Conservation (phyloP, 2,113 vertebrate genomes). For the Tapirus terrestris region DNA sequence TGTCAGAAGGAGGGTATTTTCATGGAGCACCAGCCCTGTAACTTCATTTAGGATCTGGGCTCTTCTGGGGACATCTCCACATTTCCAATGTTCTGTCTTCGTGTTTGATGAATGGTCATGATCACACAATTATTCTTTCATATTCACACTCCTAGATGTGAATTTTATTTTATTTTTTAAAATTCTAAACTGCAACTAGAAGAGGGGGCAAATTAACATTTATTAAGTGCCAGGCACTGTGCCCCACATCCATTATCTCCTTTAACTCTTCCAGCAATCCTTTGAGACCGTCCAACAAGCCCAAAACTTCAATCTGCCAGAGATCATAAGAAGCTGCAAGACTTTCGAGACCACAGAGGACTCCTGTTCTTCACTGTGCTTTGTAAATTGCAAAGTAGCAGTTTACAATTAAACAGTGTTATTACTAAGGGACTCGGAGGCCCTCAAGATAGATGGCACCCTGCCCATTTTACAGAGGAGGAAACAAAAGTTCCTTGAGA, state of each 20-base stretch:
- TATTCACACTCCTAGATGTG: not conserved
- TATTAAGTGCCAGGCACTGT: not conserved
- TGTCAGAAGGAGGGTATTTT: not conserved
- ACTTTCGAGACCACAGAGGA: not conserved
- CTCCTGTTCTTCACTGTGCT: not conserved
- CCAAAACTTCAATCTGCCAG: not conserved
- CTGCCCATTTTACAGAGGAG: not conserved
- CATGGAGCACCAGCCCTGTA: not conserved
- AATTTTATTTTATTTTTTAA: not conserved
- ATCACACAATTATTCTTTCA: not conserved
- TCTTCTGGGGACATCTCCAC: not conserved
- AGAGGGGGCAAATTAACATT: not conserved
- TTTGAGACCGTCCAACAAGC: not conserved
- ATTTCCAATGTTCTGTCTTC: not conserved
- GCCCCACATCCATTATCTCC: not conserved
- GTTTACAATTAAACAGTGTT: no score
- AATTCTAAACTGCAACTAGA: not conserved
- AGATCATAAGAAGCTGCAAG: not conserved
- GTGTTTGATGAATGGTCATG: not conserved
- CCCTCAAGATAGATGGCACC: not conserved
- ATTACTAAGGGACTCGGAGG: no score
- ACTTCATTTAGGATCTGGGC: not conserved
- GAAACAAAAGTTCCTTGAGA: not conserved
- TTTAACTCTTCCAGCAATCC: not conserved
- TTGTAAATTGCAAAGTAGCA: not conserved